Evolutionary conservation across 2,888 invertebrate genomes (phyloP), one percentile per base, ranked within the genome.

Genomic region (Tinea trinotella): DNA sequence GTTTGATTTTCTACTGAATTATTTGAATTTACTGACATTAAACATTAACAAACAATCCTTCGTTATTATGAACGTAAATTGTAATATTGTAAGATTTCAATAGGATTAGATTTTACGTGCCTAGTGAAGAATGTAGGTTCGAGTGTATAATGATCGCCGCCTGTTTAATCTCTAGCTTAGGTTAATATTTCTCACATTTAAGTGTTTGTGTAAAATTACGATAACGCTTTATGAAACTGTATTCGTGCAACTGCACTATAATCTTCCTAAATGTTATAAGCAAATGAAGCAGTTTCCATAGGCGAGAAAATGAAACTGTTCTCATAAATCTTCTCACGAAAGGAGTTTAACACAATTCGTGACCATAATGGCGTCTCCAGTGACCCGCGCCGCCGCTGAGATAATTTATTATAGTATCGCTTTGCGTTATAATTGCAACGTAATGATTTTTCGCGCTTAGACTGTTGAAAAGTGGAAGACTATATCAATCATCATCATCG

Each of bases 261-360:
- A 40, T 40, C 40, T 40, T 40, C 15, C 40, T 40, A 40, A 30
- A 40, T 40, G 40, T 40, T 40, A 18, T 46, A 46, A 46, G 7
- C 46, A 46, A 46, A 46, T 46, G 46, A 46, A 17, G 19, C 19
- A 17, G 19, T 17, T 46, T 46, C 17, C 10, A 46, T 46, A 46
- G 46, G 46, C 50, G 64, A 61, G 63, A 68, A 66, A 59, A 62
- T 59, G 61, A 63, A 18, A 46, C 40, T 13, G 62, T 59, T 61
- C 58, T 63, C 59, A 79, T 80, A 79, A 80, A 81, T 81, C 72
- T 66, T 59, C 55, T 56, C 59, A 60, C 61, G 67, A 67, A 68
- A 68, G 66, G 64, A 70, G 72, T 66, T 73, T 71, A 76, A 71
- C 74, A 68, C 69, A 67, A 66, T 65, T 78, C 81, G 81, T 81